Conservation (phyloP, 2,113 vertebrate genomes). For the Sminthopsis crassicaudata region DNA sequence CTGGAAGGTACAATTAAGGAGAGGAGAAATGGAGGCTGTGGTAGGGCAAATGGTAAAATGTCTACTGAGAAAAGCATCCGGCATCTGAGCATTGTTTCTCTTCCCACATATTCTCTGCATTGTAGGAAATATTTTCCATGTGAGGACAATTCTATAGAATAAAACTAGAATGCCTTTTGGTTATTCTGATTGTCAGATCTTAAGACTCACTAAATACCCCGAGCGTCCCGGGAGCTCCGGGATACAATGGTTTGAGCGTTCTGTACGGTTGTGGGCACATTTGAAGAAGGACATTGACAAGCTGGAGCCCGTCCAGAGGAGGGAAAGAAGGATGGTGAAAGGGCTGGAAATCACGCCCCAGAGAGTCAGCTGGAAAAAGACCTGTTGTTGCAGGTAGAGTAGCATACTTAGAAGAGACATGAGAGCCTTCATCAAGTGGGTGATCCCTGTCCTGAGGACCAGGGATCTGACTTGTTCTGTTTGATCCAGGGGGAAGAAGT, state of each 20-base stretch:
- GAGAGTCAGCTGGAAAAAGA: background rate
- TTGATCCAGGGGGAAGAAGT: background rate
- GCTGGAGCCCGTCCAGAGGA: background rate
- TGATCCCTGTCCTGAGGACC: background rate
- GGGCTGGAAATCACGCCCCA: background rate
- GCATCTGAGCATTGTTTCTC: background rate
- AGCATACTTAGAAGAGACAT: background rate
- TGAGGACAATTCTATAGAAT: slow-evolving; percentile 35
- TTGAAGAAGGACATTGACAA: background rate
- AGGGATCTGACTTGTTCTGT: background rate
- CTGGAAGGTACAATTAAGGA: background rate
- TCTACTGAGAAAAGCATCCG: slow-evolving; percentile 9
- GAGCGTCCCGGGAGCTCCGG: slow-evolving; percentile 24
- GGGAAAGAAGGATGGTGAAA: background rate
- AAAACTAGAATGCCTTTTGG: slow-evolving; percentile 45
- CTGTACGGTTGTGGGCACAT: background rate
- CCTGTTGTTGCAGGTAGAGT: background rate
- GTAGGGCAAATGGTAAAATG: background rate
- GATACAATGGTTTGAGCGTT: slow-evolving; percentile 11
- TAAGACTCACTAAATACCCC: slow-evolving; percentile 47
- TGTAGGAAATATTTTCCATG: slow-evolving; percentile 9
- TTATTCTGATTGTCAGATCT: slow-evolving; percentile 43
- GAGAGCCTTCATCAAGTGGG: background rate
- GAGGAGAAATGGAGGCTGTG: background rate
- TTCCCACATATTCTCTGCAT: background rate